Evolutionary conservation across 2,797 vertebrate genomes (phyloP), one percentile per base, ranked within the genome.

Genomic region (Argya squamiceps): DNA sequence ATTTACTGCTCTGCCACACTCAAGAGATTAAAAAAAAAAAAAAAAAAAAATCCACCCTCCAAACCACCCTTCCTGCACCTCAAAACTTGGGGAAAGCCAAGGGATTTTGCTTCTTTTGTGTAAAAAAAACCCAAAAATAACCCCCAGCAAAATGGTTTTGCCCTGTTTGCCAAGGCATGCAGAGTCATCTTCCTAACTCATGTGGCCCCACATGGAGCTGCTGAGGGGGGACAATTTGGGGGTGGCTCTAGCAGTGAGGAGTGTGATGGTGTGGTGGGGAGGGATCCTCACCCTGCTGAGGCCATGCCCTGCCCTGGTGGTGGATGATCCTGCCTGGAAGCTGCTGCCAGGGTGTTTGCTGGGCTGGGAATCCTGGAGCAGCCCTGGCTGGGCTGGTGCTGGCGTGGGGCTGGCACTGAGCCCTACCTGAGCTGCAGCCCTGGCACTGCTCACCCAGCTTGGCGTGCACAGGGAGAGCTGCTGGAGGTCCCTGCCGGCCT

Each of bases 21-120:
- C 90, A 79, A 29, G 88, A 94, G 93, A 93, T 93, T 63, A 83
- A 93, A 93, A 89, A 59, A 71, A n/a, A n/a, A n/a, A n/a, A n/a
- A n/a, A n/a, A n/a, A n/a, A n/a, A 59, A 67, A 24, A 36, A 83
- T 15, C 63, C 46, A 7, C 63, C 52, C 60, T 52, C 47, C 30
- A 36, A 88, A 17, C 22, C 16, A 5, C 75, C 52, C 62, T 62
- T 49, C 53, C 39, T 26, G 41, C 1, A 0, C 62, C 30, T 43
- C 37, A 23, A 9, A 64, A 74, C 63, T 19, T 23, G 2, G 23
- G 75, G 56, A 23, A 59, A 80, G 50, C 3, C 6, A 7, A 17
- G 17, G 19, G 6, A 7, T 1, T 36, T 58, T 69, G 21, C 37
- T 39, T 50, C 44, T 43, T 52, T 11, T 2, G 27, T 50, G 27